phyloP scores from a whole-genome alignment of 2,888 invertebrate species.

The Salpingus planirostris region DNA sequence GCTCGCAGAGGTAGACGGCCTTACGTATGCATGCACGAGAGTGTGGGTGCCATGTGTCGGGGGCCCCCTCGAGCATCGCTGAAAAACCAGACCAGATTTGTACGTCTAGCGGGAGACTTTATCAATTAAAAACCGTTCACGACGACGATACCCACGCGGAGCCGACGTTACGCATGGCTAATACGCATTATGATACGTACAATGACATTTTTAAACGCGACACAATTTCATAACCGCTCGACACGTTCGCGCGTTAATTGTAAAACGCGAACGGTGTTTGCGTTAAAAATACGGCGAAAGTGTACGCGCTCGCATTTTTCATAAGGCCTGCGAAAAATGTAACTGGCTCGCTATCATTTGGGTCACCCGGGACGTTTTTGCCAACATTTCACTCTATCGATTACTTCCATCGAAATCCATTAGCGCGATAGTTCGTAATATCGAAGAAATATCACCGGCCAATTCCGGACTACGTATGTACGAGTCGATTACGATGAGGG shows the following conservation, averaged over 20 bases:
- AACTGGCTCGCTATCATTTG: too few relatives aligned
- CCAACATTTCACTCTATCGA: too few relatives aligned
- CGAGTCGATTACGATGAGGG: too few relatives aligned
- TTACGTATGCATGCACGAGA: slow-evolving; percentile 14
- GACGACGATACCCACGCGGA: slow-evolving; percentile 5
- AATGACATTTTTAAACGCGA: slow-evolving; percentile 15
- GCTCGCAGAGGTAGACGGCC: slow-evolving; percentile 28
- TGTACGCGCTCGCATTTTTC: too few relatives aligned
- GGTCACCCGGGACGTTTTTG: too few relatives aligned
- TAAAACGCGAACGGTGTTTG: slow-evolving; percentile 10
- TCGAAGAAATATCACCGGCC: too few relatives aligned
- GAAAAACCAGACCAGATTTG: too few relatives aligned
- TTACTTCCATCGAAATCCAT: too few relatives aligned
- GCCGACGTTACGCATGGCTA: neutral
- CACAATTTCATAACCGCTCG: slow-evolving; percentile 15
- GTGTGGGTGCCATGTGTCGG: slow-evolving; percentile 20
- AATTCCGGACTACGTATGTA: too few relatives aligned
- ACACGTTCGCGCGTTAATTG: slow-evolving; percentile 12
- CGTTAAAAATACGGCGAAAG: slow-evolving; percentile 13
- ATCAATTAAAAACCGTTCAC: slow-evolving; percentile 6
- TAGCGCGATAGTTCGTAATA: too few relatives aligned
- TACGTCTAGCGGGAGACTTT: neutral
- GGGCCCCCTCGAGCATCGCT: too few relatives aligned
- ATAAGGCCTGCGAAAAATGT: too few relatives aligned
- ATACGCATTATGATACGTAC: slow-evolving; percentile 7